Base-by-base conservation (phyloP, 1,140 invertebrate species). In the Orius insidiosus region DNA sequence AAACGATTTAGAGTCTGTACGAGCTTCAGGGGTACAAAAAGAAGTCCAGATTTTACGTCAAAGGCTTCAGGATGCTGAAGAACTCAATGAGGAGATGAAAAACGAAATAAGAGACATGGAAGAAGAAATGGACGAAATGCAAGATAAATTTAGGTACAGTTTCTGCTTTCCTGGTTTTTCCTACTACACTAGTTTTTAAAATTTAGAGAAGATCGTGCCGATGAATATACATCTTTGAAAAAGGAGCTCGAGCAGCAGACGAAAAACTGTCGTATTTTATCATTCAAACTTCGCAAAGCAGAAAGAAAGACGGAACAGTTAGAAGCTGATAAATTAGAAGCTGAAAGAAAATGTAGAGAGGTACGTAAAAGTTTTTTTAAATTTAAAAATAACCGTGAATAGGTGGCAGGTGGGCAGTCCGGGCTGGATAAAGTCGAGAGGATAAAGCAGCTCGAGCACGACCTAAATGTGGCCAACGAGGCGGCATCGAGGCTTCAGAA, bases 101-200 rank as follows among this genome's bases (percentile, higher is more conserved):
- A 83, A 85, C 53, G 92, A 98, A 61, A 76, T 97, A 13, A 65
- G 82, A 41, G 86, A 94, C 56, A 67, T 98, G 56, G 86, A 93
- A 58, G 84, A 90, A 47, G 93, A 98, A 68, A 92, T 98, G 64
- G 92, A 97, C 58, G 92, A 98, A 66, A 84, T 98, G 77, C 90
- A 97, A 61, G 89, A 96, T 61, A 90, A 87, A 60, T 96, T 95
- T 63, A 75, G 80, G 74, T 77, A n/a, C n/a, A n/a, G n/a, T n/a
- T n/a, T n/a, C n/a, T n/a, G n/a, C n/a, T n/a, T n/a, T n/a, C n/a
- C n/a, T n/a, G n/a, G n/a, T n/a, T n/a, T n/a, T n/a, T n/a, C n/a
- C n/a, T n/a, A n/a, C n/a, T n/a, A n/a, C n/a, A n/a, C n/a, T n/a
- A n/a, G n/a, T 10, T 13, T 14, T 11, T 40, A 38, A 38, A 49